Conservation (phyloP, 2,797 vertebrate species). For the Chrysocyon brachyurus region DNA sequence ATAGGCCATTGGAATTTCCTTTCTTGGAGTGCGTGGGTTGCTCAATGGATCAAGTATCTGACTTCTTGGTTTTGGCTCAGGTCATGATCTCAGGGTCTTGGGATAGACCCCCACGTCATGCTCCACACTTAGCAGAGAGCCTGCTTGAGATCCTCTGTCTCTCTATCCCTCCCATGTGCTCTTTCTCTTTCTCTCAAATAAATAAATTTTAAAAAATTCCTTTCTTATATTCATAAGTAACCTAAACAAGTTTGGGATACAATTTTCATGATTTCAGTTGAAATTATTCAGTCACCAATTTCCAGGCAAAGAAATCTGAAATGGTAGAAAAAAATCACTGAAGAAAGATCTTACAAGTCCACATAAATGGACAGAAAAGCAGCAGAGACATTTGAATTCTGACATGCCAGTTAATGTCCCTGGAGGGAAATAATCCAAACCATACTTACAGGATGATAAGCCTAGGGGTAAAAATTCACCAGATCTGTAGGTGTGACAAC, state of each 20-base stretch:
- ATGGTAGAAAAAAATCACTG: not conserved
- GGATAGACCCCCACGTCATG: not conserved
- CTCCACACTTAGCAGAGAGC: not conserved
- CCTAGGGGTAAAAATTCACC: not conserved
- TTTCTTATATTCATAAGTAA: not conserved
- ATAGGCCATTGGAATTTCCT: not conserved
- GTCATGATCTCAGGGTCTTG: not conserved
- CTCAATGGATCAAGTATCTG: not conserved
- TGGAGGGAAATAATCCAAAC: not conserved
- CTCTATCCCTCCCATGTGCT: not conserved
- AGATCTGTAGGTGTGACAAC: not conserved
- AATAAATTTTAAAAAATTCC: not conserved
- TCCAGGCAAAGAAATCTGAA: constrained; percentile 4
- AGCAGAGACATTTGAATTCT: not conserved
- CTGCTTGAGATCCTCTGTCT: not conserved
- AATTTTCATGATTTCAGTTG: constrained; percentile 9
- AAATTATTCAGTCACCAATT: not conserved
- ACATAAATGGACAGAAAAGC: not conserved
- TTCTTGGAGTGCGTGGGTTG: not conserved
- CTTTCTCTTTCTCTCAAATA: not conserved
- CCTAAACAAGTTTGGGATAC: not conserved
- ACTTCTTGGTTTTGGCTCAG: not conserved
- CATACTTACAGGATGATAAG: not conserved
- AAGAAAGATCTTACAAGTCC: not conserved
- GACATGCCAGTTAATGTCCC: not conserved